Evolutionary conservation across 2,113 vertebrate genomes (phyloP).

Genomic region (Triplophysa siluroides): DNA sequence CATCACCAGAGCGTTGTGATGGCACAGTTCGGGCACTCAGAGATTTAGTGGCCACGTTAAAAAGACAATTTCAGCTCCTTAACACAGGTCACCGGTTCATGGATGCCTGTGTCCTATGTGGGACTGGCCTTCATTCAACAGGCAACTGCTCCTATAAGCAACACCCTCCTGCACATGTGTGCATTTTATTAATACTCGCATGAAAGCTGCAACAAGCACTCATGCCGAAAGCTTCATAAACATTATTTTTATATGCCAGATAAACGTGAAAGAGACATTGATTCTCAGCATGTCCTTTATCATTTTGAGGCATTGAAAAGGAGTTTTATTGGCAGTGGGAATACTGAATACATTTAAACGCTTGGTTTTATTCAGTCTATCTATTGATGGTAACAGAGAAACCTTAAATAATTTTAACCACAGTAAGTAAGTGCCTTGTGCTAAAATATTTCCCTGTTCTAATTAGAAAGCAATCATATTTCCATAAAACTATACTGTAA

Average conservation of each 20-base stretch:
- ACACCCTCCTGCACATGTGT: slow-evolving; percentile 9
- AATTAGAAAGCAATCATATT: slow-evolving; percentile 55
- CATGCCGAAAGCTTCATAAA: not conserved
- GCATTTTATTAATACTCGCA: slow-evolving; percentile 17
- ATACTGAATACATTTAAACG: slow-evolving; percentile 13
- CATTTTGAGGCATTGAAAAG: slow-evolving; percentile 4
- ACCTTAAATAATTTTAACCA: slow-evolving; percentile 51
- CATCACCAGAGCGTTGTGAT: slow-evolving; percentile 42
- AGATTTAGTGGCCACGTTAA: slow-evolving; percentile 68
- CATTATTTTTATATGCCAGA: slow-evolving; percentile 32
- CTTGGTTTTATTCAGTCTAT: slow-evolving; percentile 19
- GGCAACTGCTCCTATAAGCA: slow-evolving; percentile 61
- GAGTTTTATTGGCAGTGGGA: slow-evolving; percentile 11
- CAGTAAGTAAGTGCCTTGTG: slow-evolving; percentile 36
- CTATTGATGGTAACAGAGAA: slow-evolving; percentile 30
- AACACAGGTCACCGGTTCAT: slow-evolving; percentile 73
- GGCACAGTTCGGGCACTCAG: slow-evolving; percentile 37
- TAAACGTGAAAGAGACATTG: not conserved
- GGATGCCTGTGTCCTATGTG: slow-evolving; percentile 60
- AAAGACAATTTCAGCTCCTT: slow-evolving; percentile 73
- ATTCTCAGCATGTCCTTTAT: slow-evolving; percentile 2
- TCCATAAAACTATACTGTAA: slow-evolving; percentile 42
- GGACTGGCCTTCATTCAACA: slow-evolving; percentile 56
- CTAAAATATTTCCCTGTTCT: slow-evolving; percentile 49
- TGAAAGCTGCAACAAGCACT: not conserved